Evolutionary conservation across 2,797 vertebrate genomes (phyloP).

Genomic region (Masticophis lateralis): DNA sequence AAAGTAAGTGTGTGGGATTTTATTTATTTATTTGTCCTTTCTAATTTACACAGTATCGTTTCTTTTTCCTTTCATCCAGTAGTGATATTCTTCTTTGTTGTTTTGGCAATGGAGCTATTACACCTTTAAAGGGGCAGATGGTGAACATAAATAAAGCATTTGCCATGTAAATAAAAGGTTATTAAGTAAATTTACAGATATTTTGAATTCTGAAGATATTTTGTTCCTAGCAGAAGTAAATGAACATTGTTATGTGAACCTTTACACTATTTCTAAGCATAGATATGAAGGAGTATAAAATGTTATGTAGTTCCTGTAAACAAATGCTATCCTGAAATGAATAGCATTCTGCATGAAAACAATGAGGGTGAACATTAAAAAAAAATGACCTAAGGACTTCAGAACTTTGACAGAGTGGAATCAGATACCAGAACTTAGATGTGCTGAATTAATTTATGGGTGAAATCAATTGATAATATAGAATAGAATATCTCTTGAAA

Average conservation of each 20-base stretch:
- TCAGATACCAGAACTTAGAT: neutral
- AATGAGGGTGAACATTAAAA: neutral
- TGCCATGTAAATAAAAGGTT: constrained; percentile 17
- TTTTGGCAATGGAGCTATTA: constrained; percentile 43
- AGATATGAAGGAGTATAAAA: neutral
- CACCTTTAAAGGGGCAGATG: constrained; percentile 17
- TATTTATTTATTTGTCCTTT: constrained; percentile 13
- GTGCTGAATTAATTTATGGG: neutral
- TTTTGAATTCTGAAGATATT: constrained; percentile 33
- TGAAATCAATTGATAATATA: neutral
- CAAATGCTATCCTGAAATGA: neutral
- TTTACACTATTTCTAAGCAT: neutral
- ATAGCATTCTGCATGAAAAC: neutral
- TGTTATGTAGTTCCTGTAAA: neutral
- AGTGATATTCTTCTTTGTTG: constrained; percentile 40
- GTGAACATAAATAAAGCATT: constrained; percentile 39
- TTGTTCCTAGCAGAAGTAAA: constrained; percentile 34
- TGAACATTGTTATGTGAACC: neutral
- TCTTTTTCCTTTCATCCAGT: constrained; percentile 26
- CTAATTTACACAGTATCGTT: constrained; percentile 41
- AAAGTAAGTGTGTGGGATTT: constrained; percentile 25
- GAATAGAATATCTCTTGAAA: neutral
- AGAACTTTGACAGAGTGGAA: neutral
- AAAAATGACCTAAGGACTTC: neutral
- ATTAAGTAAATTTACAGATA: constrained; percentile 28